Evolutionary conservation across 2,797 vertebrate species (phyloP).

Genomic region (Bucorvus abyssinicus): DNA sequence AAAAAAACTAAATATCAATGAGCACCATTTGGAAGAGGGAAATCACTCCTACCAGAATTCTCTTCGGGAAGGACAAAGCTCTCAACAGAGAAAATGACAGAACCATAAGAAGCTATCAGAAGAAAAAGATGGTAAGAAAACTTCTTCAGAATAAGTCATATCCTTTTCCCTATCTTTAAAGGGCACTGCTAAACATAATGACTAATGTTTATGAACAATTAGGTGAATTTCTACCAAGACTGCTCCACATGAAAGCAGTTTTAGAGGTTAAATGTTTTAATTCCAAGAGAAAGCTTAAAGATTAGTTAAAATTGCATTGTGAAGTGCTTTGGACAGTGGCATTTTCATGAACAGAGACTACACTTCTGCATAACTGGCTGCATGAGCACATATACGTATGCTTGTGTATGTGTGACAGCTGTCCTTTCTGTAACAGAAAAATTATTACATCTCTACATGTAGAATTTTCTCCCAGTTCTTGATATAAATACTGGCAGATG

Average conservation of each 20-base stretch:
- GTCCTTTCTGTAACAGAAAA: not conserved
- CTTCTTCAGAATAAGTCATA: not conserved
- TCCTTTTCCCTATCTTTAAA: not conserved
- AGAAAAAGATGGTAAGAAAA: not conserved
- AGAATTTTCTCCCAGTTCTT: not conserved
- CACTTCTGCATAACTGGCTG: not conserved
- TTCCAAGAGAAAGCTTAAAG: slow-evolving; percentile 20
- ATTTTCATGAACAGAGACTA: not conserved
- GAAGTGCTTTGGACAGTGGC: slow-evolving; percentile 12
- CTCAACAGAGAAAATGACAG: not conserved
- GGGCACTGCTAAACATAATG: not conserved
- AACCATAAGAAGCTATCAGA: not conserved
- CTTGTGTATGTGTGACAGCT: not conserved
- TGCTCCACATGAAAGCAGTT: not conserved
- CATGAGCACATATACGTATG: too few relatives aligned
- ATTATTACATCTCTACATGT: not conserved
- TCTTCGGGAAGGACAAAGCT: not conserved
- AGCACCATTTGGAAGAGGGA: not conserved
- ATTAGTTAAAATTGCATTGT: not conserved
- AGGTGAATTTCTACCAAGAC: slow-evolving; percentile 40
- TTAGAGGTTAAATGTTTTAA: slow-evolving; percentile 19
- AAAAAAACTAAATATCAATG: not conserved
- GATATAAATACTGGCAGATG: not conserved
- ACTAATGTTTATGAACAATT: not conserved
- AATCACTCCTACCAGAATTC: not conserved